Base-by-base conservation (phyloP, 2,113 vertebrate species). In the Pitta sordida region DNA sequence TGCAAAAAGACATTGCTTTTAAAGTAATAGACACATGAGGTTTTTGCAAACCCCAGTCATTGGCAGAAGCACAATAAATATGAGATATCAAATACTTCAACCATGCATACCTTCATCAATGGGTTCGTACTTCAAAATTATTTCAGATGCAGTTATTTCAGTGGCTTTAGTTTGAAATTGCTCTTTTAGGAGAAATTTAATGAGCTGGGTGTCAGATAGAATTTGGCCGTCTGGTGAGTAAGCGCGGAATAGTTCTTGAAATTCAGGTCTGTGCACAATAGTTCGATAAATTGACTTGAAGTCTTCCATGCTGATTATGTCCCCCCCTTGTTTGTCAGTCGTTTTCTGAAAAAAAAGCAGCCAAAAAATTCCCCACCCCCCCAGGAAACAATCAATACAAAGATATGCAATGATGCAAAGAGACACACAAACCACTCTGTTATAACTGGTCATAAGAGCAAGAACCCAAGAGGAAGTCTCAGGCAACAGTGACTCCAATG, bases 101-200 rank as follows among this genome's bases (percentile, higher is more conserved):
- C 15, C 59, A 32, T 34, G 3, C 79, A 34, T 97, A 98, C 98
- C 97, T 97, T 98, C 97, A 36, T 96, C 88, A 46, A 98, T 86
- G 48, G 97, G 97, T 30, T 98, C 98, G 51, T 97, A 95, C 88
- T 95, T 98, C 30, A 96, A 24, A 90, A 98, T 98, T 27, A 97
- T 95, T 48, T 96, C 94, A 29, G 41, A 86, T 51, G 83, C 94
- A 62, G 22, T 60, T 16, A 3, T 44, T 73, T 84, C 34, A 68
- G 3, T 32, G 6, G 17, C 71, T 11, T 93, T 51, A 34, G 81
- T 4, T 59, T 67, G 24, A 92, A 87, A 86, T 74, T 97, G 97
- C 20, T 98, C 98, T 91, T 88, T 96, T 53, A 3, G 58, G 27
- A 98, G 97, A 93, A 98, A 98, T 7, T 96, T 32, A 7, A 32